A percentile compares a stretch with the other conserved stretches of the same genome.
These are phyloP conservation scores for Triplophysa bombifrons DNA, from an alignment of 2,797 vertebrate species.

Conservation along the genomic window DNA sequence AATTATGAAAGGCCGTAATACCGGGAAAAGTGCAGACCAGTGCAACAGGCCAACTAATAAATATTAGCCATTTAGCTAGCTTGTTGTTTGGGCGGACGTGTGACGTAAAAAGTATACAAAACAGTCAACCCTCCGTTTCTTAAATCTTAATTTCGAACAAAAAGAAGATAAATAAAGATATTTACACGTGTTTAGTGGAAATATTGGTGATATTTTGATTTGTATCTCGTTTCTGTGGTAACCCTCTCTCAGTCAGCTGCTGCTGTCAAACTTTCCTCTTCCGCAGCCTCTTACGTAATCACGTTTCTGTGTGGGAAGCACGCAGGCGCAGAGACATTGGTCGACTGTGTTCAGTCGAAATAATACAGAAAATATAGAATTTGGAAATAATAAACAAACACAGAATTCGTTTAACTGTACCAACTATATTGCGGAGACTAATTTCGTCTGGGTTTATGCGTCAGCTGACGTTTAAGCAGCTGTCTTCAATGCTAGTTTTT, in stretches of 20 bases:
- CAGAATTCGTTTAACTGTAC: not conserved
- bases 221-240: slow-evolving; percentile 18
- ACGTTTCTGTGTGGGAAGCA: slow-evolving; percentile 18
- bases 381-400: not conserved
- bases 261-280: slow-evolving; percentile 35
- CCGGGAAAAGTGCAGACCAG: not conserved
- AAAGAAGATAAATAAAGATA: not conserved
- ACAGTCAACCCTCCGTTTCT: not conserved
- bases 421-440: not conserved
- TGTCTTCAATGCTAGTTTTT: slow-evolving; percentile 2
- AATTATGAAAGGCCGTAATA: not conserved
- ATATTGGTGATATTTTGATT: slow-evolving; percentile 1
- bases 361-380: not conserved
- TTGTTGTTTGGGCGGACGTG: not conserved
- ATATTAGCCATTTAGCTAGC: slow-evolving; percentile 1
- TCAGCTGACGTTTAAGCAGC: not conserved
- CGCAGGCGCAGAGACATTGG: not conserved
- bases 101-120: not conserved
- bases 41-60: not conserved
- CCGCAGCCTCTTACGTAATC: slow-evolving; percentile 52
- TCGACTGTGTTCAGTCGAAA: not conserved
- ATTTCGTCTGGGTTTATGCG: not conserved
- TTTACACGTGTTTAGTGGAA: not conserved
- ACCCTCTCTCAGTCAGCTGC: not conserved
- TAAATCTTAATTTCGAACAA: not conserved